Evolutionary conservation across 2,888 invertebrate species (phyloP), one percentile per base, ranked within the genome.

Genomic region (Stenoptilia bipunctidactyla): DNA sequence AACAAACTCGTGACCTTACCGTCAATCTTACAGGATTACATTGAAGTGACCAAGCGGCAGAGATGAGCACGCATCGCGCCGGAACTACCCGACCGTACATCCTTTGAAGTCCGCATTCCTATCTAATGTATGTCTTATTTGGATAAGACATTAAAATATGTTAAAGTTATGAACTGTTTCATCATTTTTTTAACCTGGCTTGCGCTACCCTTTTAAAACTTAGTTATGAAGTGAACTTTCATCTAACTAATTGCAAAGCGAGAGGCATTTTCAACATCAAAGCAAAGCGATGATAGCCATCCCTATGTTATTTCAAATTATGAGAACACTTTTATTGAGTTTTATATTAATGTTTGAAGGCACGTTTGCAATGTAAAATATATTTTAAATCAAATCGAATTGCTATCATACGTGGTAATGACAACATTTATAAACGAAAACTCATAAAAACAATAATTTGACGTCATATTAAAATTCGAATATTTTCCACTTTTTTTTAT

Each of bases 1-100:
- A 51, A 50, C 59, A 59, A 53, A 20, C 20, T 69, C 77, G 73
- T 83, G 80, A 83, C 73, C 79, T 80, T 61, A 56, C 55, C 69
- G 53, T 79, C 60, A 55, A 66, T 82, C 68, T 83, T 83, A 75
- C 82, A 83, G 82, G 80, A 77, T 83, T 67, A 60, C 80, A 62
- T 62, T 83, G 74, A 58, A 56, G 68, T 82, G 66, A 75, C 44
- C 60, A 20, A 20, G 3, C 20, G 20, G 4, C 20, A 8, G 4
- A 20, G 20, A 20, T 20, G 20, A 5, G 4, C 20, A 20, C 20
- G 20, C 64, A 52, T 33, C 36, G 44, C 50, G 13, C 14, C 34
- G 30, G 30, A 30, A 3, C n/a, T n/a, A n/a, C n/a, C n/a, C n/a
- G n/a, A n/a, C n/a, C n/a, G n/a, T n/a, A n/a, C n/a, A n/a, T n/a